A percentile compares a stretch with the other conserved stretches of the same genome.
Conservation (phyloP, 1,140 invertebrate genomes). For the Plectrocnemia conspersa region DNA sequence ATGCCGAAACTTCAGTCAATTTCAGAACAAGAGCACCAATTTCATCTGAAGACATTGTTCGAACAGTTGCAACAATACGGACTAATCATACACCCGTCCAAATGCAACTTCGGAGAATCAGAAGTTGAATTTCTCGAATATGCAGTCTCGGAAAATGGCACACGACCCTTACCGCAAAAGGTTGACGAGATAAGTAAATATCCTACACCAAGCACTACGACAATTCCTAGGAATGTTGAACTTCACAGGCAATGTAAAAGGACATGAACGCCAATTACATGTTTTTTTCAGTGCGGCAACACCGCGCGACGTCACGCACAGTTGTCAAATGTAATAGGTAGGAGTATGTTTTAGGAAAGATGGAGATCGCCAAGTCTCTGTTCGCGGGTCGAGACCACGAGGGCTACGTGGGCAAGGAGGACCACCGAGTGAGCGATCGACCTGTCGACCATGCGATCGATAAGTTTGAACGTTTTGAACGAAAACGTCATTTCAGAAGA, state of each 20-base stretch:
- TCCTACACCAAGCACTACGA: slow-evolving; percentile 38
- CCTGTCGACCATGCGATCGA: neutral
- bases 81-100: slow-evolving; percentile 37
- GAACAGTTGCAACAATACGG: slow-evolving; percentile 36
- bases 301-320: no score
- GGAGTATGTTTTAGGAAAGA: slow-evolving; percentile 40
- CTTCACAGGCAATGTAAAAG: slow-evolving; percentile 37
- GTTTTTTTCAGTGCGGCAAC: no score
- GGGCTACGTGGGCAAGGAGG: slow-evolving; percentile 80
- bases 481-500: slow-evolving; percentile 53
- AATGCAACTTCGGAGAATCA: slow-evolving; percentile 34
- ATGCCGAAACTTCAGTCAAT: no score
- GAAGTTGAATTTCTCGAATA: slow-evolving; percentile 37
- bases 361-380: slow-evolving; percentile 83
- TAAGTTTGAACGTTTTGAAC: neutral
- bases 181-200: slow-evolving; percentile 37
- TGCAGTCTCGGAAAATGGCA: slow-evolving; percentile 37
- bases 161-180: slow-evolving; percentile 34
- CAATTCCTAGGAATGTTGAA: slow-evolving; percentile 46
- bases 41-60: slow-evolving; percentile 36
- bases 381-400: slow-evolving; percentile 80
- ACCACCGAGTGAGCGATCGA: slow-evolving; percentile 62
- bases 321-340: neutral
- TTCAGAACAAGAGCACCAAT: slow-evolving; percentile 35
- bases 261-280: slow-evolving; percentile 35